These are phyloP conservation scores for Macroteleia sp. DNA, from an alignment of 2,888 invertebrate species.

Conservation along the genomic window DNA sequence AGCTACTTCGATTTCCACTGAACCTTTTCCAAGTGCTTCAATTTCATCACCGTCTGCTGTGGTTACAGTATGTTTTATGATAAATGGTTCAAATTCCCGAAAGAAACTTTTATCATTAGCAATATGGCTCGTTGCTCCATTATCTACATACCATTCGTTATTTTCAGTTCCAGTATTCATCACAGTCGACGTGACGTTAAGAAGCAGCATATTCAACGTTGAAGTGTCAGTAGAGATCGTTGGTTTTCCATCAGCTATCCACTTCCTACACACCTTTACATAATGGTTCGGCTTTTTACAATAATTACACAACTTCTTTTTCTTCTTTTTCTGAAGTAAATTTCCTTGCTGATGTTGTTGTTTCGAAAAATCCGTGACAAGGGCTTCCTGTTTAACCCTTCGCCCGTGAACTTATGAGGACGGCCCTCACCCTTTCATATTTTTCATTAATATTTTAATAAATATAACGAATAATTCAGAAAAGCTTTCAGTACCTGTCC, in stretches of 20 bases:
- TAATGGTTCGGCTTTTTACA: conserved; percentile 26
- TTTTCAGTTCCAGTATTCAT: not conserved
- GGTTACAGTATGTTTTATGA: conserved; percentile 56
- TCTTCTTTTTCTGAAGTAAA: conserved; percentile 5
- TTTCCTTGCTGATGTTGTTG: not conserved
- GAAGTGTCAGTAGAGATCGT: not conserved
- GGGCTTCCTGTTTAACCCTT: conserved; percentile 8
- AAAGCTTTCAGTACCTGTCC: too few relatives aligned
- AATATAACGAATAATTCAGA: too few relatives aligned
- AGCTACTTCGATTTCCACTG: conserved; percentile 55
- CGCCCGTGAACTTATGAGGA: too few relatives aligned
- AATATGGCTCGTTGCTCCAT: conserved; percentile 71
- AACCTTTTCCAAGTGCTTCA: conserved; percentile 48
- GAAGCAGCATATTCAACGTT: too few relatives aligned
- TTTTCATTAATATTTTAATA: too few relatives aligned
- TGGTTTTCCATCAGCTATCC: conserved; percentile 31
- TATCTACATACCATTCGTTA: not conserved
- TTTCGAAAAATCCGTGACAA: conserved; percentile 16
- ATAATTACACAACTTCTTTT: conserved; percentile 25
- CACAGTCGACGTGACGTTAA: not conserved
- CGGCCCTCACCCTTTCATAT: too few relatives aligned
- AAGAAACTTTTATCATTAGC: conserved; percentile 62
- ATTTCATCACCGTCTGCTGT: conserved; percentile 67
- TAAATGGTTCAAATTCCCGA: conserved; percentile 63
- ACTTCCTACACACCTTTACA: conserved; percentile 29